Evolutionary conservation across 92 coral and sea anemone species (phyloP).

Genomic region (Pocillopora meandrina): DNA sequence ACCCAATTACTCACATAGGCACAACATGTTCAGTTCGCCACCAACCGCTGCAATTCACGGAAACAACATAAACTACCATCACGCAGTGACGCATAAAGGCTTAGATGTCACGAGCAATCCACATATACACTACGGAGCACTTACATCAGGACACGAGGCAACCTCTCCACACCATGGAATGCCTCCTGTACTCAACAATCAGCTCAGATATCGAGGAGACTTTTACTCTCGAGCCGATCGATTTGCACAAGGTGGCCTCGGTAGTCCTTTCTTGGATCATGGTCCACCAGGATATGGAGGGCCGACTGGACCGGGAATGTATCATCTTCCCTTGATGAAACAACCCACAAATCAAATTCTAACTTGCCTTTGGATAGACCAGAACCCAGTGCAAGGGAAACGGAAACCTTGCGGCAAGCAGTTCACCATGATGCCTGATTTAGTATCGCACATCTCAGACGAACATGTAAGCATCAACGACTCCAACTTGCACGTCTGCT

Average conservation of each 20-base stretch:
- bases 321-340: conserved; percentile 81
- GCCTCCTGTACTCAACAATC: conserved; percentile 72
- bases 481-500: conserved; percentile 89
- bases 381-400: conserved; percentile 84
- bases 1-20: conserved; percentile 83
- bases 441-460: conserved; percentile 97
- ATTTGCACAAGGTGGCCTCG: conserved; percentile 82
- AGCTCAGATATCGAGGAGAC: conserved; percentile 83
- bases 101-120: conserved; percentile 73
- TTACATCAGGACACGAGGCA: conserved; percentile 76
- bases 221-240: conserved; percentile 77
- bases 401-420: conserved; percentile 97
- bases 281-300: conserved; percentile 79
- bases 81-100: conserved; percentile 86
- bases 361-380: conserved; percentile 99
- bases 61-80: conserved; percentile 89
- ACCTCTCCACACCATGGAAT: conserved; percentile 89
- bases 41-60: conserved; percentile 80
- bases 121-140: conserved; percentile 79
- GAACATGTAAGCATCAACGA: conserved; percentile 96
- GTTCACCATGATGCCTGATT: conserved; percentile 91
- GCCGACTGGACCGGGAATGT: conserved; percentile 81
- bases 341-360: conserved; percentile 95
- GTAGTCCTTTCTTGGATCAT: conserved; percentile 83
- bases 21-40: conserved; percentile 81